A percentile compares a stretch with the other conserved stretches of the same genome.
phyloP scores from a whole-genome alignment of 2,888 invertebrate species.

The Mimas tiliae region DNA sequence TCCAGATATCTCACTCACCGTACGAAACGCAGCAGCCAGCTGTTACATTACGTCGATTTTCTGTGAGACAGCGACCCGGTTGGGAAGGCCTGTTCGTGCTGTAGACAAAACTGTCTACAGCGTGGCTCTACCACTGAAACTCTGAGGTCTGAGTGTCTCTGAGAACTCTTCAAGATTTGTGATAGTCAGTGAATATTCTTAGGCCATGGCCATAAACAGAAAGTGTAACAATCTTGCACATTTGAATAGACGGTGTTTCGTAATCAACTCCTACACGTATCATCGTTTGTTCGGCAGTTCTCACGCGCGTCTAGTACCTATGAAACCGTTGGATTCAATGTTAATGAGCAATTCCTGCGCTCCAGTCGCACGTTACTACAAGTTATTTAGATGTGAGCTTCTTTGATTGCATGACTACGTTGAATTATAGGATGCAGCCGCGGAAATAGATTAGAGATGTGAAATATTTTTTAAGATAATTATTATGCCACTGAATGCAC shows the following conservation, averaged over 20 bases:
- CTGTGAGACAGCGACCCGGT: too few species aligned
- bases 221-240: constrained; percentile 13
- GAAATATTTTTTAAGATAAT: too few species aligned
- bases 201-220: background rate
- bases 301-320: constrained; percentile 37
- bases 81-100: too few species aligned
- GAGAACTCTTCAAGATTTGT: too few species aligned
- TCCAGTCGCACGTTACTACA: constrained; percentile 30
- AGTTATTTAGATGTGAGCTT: constrained; percentile 30
- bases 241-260: background rate
- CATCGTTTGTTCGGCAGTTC: constrained; percentile 30
- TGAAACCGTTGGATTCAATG: constrained; percentile 45
- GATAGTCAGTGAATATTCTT: background rate
- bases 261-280: constrained; percentile 14
- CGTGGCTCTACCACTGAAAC: too few species aligned
- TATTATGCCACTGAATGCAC: too few species aligned
- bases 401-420: constrained; percentile 7
- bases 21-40: too few species aligned
- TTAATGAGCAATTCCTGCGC: constrained; percentile 37
- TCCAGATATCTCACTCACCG: too few species aligned
- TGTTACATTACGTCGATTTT: too few species aligned
- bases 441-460: background rate
- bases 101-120: too few species aligned
- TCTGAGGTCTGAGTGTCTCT: too few species aligned
- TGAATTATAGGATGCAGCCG: background rate